Evolutionary conservation across 2,888 invertebrate genomes (phyloP).

Genomic region (Hybos culiciformis): DNA sequence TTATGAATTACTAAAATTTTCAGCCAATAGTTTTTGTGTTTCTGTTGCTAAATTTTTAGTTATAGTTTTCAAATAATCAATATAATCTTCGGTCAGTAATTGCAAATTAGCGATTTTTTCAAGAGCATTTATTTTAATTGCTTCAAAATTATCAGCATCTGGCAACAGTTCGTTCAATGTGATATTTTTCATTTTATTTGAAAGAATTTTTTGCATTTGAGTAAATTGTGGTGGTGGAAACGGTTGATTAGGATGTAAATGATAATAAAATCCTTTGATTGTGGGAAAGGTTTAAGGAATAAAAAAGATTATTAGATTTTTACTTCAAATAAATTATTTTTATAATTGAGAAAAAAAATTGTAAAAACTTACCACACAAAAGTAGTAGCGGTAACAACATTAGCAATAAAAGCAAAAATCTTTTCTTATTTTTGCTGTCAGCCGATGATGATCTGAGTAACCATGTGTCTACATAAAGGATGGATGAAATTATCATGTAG

Average conservation of each 20-base stretch:
- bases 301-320: not conserved
- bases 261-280: slow-evolving; percentile 30
- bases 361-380: slow-evolving; percentile 41
- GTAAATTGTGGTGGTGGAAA: slow-evolving; percentile 29
- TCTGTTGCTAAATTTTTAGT: slow-evolving; percentile 41
- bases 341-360: not conserved
- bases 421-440: slow-evolving; percentile 26
- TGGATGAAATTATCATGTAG: slow-evolving; percentile 28
- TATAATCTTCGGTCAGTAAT: slow-evolving; percentile 30
- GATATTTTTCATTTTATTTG: slow-evolving; percentile 27
- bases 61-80: slow-evolving; percentile 38
- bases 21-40: slow-evolving; percentile 35
- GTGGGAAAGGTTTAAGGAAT: not conserved
- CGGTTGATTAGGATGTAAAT: slow-evolving; percentile 31
- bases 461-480: slow-evolving; percentile 30
- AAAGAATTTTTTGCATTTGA: slow-evolving; percentile 18
- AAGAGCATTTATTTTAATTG: slow-evolving; percentile 38
- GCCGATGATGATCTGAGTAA: slow-evolving; percentile 24
- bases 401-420: slow-evolving; percentile 31
- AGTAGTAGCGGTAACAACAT: slow-evolving; percentile 41
- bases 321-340: not conserved
- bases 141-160: slow-evolving; percentile 23
- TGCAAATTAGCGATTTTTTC: slow-evolving; percentile 40
- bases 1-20: slow-evolving; percentile 30
- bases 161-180: slow-evolving; percentile 19